Conservation (phyloP, 2,113 vertebrate species). For the Blennius ocellaris region DNA sequence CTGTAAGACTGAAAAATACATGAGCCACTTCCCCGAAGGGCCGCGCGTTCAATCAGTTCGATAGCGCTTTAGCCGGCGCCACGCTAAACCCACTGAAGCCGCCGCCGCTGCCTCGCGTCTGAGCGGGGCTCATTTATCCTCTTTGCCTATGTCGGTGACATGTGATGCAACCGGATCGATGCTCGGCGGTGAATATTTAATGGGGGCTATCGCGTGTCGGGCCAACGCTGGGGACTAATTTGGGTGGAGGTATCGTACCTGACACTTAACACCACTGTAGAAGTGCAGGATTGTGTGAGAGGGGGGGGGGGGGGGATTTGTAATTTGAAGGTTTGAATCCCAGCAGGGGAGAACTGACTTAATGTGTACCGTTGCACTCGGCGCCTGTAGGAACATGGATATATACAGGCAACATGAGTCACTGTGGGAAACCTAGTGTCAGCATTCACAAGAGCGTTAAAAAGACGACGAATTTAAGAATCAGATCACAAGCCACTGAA, state of each 20-base stretch:
- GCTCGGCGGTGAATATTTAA: slow-evolving; percentile 62
- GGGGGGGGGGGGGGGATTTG: neutral
- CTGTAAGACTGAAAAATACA: slow-evolving; percentile 53
- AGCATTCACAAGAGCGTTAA: too few species aligned
- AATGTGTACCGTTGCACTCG: too few species aligned
- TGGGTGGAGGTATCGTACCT: neutral
- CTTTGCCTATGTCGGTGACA: slow-evolving; percentile 31
- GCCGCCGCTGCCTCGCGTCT: slow-evolving; percentile 28
- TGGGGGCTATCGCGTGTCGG: slow-evolving; percentile 26
- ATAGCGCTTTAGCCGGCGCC: slow-evolving; percentile 62
- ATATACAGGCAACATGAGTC: too few species aligned
- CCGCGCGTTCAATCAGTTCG: slow-evolving; percentile 50
- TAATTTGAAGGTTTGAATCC: neutral
- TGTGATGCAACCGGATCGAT: slow-evolving; percentile 38
- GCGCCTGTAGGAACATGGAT: too few species aligned
- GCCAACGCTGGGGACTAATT: neutral
- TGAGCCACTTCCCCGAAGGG: slow-evolving; percentile 24
- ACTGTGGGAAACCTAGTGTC: too few species aligned
- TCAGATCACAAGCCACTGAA: too few species aligned
- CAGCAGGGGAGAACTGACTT: neutral
- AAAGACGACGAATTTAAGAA: too few species aligned
- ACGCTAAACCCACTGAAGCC: slow-evolving; percentile 43
- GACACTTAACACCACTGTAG: slow-evolving; percentile 7
- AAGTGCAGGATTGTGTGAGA: neutral
- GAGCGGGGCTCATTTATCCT: slow-evolving; percentile 40